Evolutionary conservation across 2,888 invertebrate genomes (phyloP).

Genomic region (Thelaira solivaga): DNA sequence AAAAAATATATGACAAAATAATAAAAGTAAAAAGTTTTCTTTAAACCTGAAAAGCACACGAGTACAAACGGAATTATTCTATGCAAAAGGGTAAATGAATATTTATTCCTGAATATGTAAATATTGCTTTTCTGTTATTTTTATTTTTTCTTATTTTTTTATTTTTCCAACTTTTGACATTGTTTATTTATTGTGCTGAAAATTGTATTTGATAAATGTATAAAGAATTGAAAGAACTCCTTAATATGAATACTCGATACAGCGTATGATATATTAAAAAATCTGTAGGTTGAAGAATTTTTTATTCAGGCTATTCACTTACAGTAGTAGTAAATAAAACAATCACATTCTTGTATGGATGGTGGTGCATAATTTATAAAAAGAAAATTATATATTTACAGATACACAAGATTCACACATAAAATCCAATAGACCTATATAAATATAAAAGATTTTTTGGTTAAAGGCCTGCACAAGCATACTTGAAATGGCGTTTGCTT

Average conservation of each 20-base stretch:
- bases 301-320: constrained; percentile 3
- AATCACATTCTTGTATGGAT: too few relatives aligned
- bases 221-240: constrained; percentile 28
- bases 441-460: too few relatives aligned
- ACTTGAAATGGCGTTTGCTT: too few relatives aligned
- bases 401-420: too few relatives aligned
- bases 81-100: constrained; percentile 23
- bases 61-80: constrained; percentile 20
- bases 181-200: constrained; percentile 40
- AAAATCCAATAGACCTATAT: too few relatives aligned
- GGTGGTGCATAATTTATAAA: too few relatives aligned
- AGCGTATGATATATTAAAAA: constrained; percentile 1
- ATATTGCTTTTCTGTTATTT: constrained; percentile 1
- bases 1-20: constrained; percentile 34
- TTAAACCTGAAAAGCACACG: neutral
- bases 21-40: neutral
- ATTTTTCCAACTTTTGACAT: neutral
- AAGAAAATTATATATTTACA: too few relatives aligned
- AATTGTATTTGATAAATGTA: constrained; percentile 18
- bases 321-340: too few relatives aligned
- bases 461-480: too few relatives aligned
- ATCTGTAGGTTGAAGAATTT: constrained; percentile 10
- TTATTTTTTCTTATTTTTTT: neutral
- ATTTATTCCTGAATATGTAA: constrained; percentile 16
- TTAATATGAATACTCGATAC: neutral